Conservation (phyloP, 2,888 invertebrate genomes). For the Philhelius pedissequus region DNA sequence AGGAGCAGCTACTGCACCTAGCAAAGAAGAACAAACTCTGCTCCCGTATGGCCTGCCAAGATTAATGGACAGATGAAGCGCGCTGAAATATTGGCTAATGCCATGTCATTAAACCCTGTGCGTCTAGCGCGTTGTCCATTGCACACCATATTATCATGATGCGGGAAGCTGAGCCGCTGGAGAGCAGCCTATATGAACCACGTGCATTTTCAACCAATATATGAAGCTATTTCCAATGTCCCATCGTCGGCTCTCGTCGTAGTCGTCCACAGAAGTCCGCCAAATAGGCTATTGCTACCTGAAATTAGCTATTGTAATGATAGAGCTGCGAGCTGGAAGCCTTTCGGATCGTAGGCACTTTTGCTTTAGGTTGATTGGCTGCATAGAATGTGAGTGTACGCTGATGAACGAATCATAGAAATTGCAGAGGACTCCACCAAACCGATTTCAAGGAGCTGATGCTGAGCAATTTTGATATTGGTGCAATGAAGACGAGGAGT, state of each 20-base stretch:
- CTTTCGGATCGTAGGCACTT: not conserved
- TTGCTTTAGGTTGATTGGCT: constrained; percentile 45
- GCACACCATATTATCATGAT: not conserved
- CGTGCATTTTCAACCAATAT: constrained; percentile 18
- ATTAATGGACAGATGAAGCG: constrained; percentile 68
- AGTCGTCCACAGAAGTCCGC: constrained; percentile 26
- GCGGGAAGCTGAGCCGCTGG: constrained; percentile 6
- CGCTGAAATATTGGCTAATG: constrained; percentile 69
- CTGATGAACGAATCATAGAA: constrained; percentile 28
- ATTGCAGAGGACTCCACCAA: constrained; percentile 4
- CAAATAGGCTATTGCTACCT: constrained; percentile 43
- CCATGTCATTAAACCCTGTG: constrained; percentile 63
- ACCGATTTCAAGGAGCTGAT: not conserved
- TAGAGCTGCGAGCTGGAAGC: constrained; percentile 29
- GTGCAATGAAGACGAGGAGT: not conserved
- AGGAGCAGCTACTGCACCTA: constrained; percentile 25
- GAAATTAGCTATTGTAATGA: constrained; percentile 62
- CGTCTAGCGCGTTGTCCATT: constrained; percentile 49
- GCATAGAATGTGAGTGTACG: constrained; percentile 32
- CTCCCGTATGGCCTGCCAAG: constrained; percentile 40
- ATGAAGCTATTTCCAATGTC: constrained; percentile 39
- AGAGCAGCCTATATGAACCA: not conserved
- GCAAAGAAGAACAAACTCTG: not conserved
- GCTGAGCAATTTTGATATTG: constrained; percentile 25
- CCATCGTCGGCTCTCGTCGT: not conserved